Evolutionary conservation across 2,888 invertebrate genomes (phyloP).

Genomic region (Torymus auratus): DNA sequence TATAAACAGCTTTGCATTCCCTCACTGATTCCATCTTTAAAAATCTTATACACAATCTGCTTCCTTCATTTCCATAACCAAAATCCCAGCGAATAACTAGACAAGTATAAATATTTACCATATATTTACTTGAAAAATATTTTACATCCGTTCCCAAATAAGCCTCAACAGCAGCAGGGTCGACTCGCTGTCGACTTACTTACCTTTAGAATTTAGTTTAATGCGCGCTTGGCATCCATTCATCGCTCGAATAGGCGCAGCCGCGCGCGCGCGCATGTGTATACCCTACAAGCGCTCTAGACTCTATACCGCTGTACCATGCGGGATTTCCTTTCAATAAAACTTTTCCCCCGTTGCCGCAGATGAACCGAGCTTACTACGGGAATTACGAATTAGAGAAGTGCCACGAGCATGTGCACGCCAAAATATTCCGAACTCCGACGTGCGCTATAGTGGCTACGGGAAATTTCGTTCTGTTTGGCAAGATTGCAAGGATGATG

Average conservation of each 20-base stretch:
- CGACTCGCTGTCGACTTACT: conserved; percentile 9
- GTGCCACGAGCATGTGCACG: not conserved
- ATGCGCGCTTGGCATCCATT: conserved; percentile 21
- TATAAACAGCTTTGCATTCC: too few relatives aligned
- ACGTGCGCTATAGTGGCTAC: not conserved
- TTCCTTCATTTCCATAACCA: too few relatives aligned
- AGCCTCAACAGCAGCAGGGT: too few relatives aligned
- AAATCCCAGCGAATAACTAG: too few relatives aligned
- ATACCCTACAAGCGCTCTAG: not conserved
- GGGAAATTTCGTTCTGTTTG: too few relatives aligned
- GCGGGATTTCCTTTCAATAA: conserved; percentile 50
- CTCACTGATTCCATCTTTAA: too few relatives aligned
- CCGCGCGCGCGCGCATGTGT: not conserved
- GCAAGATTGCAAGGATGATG: too few relatives aligned
- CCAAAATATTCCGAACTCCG: not conserved
- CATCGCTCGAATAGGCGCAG: conserved; percentile 26
- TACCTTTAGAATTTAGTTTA: conserved; percentile 29
- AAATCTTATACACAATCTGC: too few relatives aligned
- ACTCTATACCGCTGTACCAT: conserved; percentile 9
- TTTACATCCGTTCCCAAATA: not conserved
- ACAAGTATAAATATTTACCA: too few relatives aligned
- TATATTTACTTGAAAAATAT: not conserved
- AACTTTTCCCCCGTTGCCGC: conserved; percentile 32
- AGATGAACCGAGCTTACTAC: conserved; percentile 21
- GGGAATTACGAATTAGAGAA: not conserved